phyloP scores from a whole-genome alignment of 2,113 vertebrate genomes.

The Grallaria varia region DNA sequence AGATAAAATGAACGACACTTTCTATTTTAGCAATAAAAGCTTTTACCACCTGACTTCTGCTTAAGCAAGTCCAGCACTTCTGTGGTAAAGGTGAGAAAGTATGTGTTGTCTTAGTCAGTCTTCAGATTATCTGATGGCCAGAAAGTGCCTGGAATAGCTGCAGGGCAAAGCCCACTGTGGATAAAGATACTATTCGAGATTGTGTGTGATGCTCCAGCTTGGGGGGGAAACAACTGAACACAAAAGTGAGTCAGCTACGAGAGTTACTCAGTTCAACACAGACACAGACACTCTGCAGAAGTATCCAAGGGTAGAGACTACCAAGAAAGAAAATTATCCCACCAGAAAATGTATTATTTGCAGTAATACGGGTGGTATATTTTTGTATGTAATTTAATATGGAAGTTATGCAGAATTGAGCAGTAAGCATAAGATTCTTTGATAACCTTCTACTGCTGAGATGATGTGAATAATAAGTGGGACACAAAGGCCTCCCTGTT shows the following conservation, averaged over 20 bases:
- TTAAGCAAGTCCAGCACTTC: not conserved
- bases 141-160: not conserved
- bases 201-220: not conserved
- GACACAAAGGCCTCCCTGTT: not conserved
- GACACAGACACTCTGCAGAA: not conserved
- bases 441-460: not conserved
- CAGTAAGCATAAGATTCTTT: not conserved
- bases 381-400: not conserved
- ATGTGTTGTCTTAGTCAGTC: accelerated
- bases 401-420: not conserved
- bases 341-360: not conserved
- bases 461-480: not conserved
- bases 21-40: not conserved
- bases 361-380: not conserved
- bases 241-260: not conserved
- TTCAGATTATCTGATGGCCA: not conserved
- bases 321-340: not conserved
- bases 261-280: not conserved
- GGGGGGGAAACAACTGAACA: not conserved
- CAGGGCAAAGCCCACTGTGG: not conserved
- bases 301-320: not conserved
- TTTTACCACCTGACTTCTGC: not conserved
- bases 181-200: not conserved
- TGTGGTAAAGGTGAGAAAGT: not conserved
- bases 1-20: not conserved